phyloP scores from a whole-genome alignment of 1,140 invertebrate genomes.

The Rhysida immarginata region DNA sequence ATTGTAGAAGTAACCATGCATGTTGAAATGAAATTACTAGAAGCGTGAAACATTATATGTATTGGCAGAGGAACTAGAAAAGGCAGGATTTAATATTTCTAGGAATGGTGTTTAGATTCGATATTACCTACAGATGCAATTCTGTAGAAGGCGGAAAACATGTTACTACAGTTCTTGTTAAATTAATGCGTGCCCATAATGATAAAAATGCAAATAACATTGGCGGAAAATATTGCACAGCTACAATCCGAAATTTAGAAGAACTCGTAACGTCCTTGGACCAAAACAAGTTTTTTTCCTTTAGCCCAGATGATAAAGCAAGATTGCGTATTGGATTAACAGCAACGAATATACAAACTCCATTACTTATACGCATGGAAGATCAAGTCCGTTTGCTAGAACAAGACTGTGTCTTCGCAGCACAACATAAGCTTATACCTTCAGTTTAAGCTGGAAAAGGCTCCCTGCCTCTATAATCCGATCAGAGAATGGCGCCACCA shows the following conservation, averaged over 20 bases:
- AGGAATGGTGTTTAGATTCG: too few relatives aligned
- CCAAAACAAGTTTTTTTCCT: neutral
- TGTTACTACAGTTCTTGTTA: neutral
- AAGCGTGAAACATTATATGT: too few relatives aligned
- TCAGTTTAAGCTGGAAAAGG: conserved; percentile 22
- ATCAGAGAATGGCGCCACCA: too few relatives aligned
- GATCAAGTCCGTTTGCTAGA: conserved; percentile 28
- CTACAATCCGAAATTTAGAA: neutral
- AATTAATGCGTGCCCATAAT: too few relatives aligned
- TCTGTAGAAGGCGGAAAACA: neutral
- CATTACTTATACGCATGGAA: conserved; percentile 28
- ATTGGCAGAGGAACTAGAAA: too few relatives aligned
- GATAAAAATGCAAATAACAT: neutral
- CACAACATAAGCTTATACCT: conserved; percentile 26
- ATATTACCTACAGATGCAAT: too few relatives aligned
- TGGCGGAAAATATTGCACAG: neutral
- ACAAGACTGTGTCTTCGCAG: conserved; percentile 31
- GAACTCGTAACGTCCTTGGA: neutral
- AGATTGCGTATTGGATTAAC: conserved; percentile 29
- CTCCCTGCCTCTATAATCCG: too few relatives aligned
- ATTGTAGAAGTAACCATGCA: too few relatives aligned
- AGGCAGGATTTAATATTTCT: too few relatives aligned
- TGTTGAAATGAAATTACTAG: too few relatives aligned
- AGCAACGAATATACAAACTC: conserved; percentile 28
- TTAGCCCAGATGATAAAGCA: conserved; percentile 12